Percentiles rank a stretch among this genome's conserved stretches.
Conservation (phyloP, 2,888 invertebrate species). For the Cheilosia variabilis region DNA sequence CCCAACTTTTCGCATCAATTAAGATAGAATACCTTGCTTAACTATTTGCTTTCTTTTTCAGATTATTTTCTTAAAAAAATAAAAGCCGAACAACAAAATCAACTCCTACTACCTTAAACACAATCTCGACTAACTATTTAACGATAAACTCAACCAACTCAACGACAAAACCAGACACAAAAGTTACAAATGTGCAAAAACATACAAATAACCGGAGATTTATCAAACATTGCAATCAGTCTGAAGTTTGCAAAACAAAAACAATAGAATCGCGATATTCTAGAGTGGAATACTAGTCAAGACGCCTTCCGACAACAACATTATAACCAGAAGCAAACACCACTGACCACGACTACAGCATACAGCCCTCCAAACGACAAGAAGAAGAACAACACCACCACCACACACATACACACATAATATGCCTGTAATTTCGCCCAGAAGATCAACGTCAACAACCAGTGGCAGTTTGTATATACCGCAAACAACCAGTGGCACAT, state of each 20-base stretch:
- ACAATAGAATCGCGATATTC: slow-evolving; percentile 13
- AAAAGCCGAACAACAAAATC: slow-evolving; percentile 32
- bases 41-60: slow-evolving; percentile 35
- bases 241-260: slow-evolving; percentile 4
- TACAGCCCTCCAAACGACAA: slow-evolving; percentile 39
- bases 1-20: no score
- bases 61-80: slow-evolving; percentile 36
- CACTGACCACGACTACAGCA: slow-evolving; percentile 9
- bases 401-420: slow-evolving; percentile 77
- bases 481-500: slow-evolving; percentile 80
- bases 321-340: neutral
- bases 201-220: slow-evolving; percentile 35
- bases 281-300: slow-evolving; percentile 58
- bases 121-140: slow-evolving; percentile 46
- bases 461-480: slow-evolving; percentile 83
- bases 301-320: slow-evolving; percentile 32
- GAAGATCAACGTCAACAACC: slow-evolving; percentile 83
- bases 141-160: slow-evolving; percentile 36
- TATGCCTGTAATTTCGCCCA: slow-evolving; percentile 84
- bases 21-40: neutral
- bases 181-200: slow-evolving; percentile 55
- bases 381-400: neutral
- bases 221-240: slow-evolving; percentile 15
- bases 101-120: slow-evolving; percentile 44
- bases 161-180: slow-evolving; percentile 26